Evolutionary conservation across 2,113 vertebrate species (phyloP).

Genomic region (Triplophysa tibetana): DNA sequence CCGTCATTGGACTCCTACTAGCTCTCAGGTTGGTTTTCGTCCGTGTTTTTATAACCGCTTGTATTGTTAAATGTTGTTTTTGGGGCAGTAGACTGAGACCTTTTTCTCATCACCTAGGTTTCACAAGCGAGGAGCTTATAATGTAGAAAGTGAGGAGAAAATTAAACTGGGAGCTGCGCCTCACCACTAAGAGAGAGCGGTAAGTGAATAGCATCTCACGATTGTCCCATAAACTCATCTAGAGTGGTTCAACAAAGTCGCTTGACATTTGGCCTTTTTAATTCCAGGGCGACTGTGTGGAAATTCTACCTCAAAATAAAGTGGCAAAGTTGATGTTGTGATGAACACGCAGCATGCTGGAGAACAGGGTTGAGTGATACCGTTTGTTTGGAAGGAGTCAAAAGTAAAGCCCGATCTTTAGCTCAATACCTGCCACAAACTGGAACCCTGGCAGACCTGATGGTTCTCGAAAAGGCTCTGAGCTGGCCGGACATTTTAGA

Average conservation of each 20-base stretch:
- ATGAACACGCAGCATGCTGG: constrained; percentile 55
- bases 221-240: constrained; percentile 5
- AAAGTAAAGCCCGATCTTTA: background rate
- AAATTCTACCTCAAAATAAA: constrained; percentile 80
- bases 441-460: constrained; percentile 57
- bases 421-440: constrained; percentile 54
- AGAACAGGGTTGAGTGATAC: constrained; percentile 57
- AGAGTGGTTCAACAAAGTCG: background rate
- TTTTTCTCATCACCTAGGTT: constrained; percentile 74
- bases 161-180: constrained; percentile 87
- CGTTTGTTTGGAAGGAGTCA: constrained; percentile 22
- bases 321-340: constrained; percentile 63
- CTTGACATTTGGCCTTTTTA: constrained; percentile 48
- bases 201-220: constrained; percentile 53
- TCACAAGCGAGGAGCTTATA: constrained; percentile 91
- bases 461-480: constrained; percentile 37
- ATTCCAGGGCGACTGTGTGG: constrained; percentile 67
- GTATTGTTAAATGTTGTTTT: background rate
- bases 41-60: background rate
- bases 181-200: constrained; percentile 80
- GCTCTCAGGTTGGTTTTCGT: constrained; percentile 83
- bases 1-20: constrained; percentile 87
- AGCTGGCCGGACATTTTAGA: background rate
- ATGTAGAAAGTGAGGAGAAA: constrained; percentile 96
- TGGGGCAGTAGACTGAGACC: constrained; percentile 15